phyloP scores from a whole-genome alignment of 2,888 invertebrate genomes.

The Ormyrus nitidulus region DNA sequence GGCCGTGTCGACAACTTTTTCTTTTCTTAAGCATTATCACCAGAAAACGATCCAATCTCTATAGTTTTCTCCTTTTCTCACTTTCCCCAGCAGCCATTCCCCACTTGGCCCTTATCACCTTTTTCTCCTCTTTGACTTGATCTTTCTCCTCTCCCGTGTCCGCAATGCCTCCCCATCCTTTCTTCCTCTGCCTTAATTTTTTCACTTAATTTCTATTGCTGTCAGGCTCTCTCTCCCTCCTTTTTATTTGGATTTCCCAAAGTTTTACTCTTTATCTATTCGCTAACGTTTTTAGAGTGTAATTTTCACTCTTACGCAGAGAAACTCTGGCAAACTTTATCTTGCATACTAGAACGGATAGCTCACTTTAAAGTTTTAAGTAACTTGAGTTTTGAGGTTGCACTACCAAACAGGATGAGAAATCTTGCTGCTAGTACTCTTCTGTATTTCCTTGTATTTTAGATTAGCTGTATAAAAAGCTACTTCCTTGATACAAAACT shows the following conservation, averaged over 20 bases:
- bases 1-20: slow-evolving; percentile 32
- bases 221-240: neutral
- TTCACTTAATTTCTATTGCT: neutral
- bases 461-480: too few relatives aligned
- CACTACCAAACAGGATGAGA: neutral
- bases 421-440: neutral
- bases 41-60: slow-evolving; percentile 22
- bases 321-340: neutral
- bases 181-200: neutral
- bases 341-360: slow-evolving; percentile 18
- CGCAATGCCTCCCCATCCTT: neutral
- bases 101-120: neutral
- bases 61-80: slow-evolving; percentile 3
- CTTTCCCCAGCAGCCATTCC: neutral
- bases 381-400: neutral
- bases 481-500: too few relatives aligned
- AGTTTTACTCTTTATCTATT: slow-evolving; percentile 5
- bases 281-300: slow-evolving; percentile 14
- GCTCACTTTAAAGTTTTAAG: slow-evolving; percentile 11
- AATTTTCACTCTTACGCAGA: slow-evolving; percentile 10
- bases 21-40: slow-evolving; percentile 12
- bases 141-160: neutral
- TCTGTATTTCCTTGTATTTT: too few relatives aligned
- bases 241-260: neutral
- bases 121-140: neutral